phyloP scores from a whole-genome alignment of 2,888 invertebrate species.

The Nasonovia ribisnigri region DNA sequence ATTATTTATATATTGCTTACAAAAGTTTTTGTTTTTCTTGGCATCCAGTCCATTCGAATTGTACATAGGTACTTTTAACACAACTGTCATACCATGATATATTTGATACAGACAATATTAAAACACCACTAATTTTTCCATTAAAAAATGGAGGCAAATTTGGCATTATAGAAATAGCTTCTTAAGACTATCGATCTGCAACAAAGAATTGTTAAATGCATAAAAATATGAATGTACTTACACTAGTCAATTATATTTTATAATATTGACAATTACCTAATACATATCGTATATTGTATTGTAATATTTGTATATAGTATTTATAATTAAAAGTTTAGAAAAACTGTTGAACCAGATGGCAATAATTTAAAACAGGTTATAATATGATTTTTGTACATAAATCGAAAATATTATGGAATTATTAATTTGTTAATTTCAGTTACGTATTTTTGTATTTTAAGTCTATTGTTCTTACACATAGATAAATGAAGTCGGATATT shows the following conservation, averaged over 20 bases:
- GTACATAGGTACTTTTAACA: not conserved
- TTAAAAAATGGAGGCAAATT: slow-evolving; percentile 51
- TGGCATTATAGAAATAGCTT: slow-evolving; percentile 29
- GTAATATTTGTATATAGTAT: not conserved
- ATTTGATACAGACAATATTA: slow-evolving; percentile 37
- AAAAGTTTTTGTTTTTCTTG: slow-evolving; percentile 51
- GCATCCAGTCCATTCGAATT: slow-evolving; percentile 44
- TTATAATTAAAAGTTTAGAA: not conserved
- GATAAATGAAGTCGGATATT: not conserved
- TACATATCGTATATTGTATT: not conserved
- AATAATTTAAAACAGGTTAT: not conserved
- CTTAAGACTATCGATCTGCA: not conserved
- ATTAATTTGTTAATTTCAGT: not conserved
- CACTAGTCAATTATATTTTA: not conserved
- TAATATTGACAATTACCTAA: not conserved
- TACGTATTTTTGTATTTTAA: not conserved
- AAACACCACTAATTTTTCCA: slow-evolving; percentile 49
- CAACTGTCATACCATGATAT: slow-evolving; percentile 32
- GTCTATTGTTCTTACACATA: no score
- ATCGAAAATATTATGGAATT: not conserved
- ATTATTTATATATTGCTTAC: slow-evolving; percentile 16
- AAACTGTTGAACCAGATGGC: not conserved
- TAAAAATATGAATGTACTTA: not conserved
- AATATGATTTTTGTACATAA: not conserved
- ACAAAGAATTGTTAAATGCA: not conserved